Evolutionary conservation across 1,140 invertebrate species (phyloP).

Genomic region (Agrilus planipennis): DNA sequence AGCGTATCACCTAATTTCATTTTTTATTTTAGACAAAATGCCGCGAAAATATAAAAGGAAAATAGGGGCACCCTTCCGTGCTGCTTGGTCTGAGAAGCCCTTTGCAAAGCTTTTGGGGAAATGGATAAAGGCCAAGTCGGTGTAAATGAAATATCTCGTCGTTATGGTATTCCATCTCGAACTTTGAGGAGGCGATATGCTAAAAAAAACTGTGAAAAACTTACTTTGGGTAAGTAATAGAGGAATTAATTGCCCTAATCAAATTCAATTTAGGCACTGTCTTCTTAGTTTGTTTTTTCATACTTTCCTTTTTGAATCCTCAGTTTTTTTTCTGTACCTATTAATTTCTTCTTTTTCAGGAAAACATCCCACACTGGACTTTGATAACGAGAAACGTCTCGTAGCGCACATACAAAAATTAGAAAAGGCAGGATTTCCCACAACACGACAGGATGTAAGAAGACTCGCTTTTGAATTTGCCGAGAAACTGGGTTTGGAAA

Average conservation of each 20-base stretch:
- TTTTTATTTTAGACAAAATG: conserved; percentile 2
- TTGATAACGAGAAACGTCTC: conserved; percentile 25
- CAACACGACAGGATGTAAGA: conserved; percentile 16
- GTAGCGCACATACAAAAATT: conserved; percentile 25
- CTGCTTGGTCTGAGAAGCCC: conserved; percentile 1
- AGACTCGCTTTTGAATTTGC: conserved; percentile 22
- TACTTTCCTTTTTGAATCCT: background rate
- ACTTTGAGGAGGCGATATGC: conserved; percentile 2
- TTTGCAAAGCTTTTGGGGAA: conserved; percentile 5
- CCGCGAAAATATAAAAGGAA: conserved; percentile 8
- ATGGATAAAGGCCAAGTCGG: conserved; percentile 2
- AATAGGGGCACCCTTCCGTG: background rate
- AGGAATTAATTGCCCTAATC: too few species aligned
- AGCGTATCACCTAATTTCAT: too few species aligned
- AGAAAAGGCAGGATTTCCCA: conserved; percentile 19
- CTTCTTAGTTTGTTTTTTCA: background rate
- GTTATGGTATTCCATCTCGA: conserved; percentile 4
- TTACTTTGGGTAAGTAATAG: too few species aligned
- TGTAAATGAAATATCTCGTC: background rate
- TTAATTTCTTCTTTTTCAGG: conserved; percentile 1
- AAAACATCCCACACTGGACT: conserved; percentile 10
- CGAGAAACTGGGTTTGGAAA: conserved; percentile 16
- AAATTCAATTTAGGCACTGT: background rate
- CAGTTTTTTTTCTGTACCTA: background rate
- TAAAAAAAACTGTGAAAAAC: conserved; percentile 5